Conservation (phyloP, 92 coral and sea anemone genomes). For the Palythoa grandis region DNA sequence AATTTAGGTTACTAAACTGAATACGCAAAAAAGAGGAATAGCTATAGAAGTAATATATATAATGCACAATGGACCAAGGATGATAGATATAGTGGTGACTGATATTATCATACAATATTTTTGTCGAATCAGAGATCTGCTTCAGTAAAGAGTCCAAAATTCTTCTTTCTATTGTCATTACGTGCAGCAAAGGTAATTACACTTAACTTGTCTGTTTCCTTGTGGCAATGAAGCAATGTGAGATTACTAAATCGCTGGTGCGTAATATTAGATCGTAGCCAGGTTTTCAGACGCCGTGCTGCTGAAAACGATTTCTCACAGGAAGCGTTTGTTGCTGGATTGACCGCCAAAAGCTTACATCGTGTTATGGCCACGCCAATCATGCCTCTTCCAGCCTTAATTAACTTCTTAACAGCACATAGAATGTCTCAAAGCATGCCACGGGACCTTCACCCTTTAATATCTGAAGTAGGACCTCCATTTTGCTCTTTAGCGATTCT, state of each 20-base stretch:
- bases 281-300: constrained; percentile 58
- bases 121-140: neutral
- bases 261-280: constrained; percentile 49
- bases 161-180: constrained; percentile 15
- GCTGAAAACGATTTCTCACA: constrained; percentile 50
- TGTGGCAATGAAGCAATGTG: constrained; percentile 42
- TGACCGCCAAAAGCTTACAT: constrained; percentile 47
- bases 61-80: no score
- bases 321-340: constrained; percentile 50
- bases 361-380: constrained; percentile 23
- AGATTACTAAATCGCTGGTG: constrained; percentile 31
- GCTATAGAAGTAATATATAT: no score
- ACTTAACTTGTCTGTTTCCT: constrained; percentile 45
- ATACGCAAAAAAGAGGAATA: no score
- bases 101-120: no score
- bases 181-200: constrained; percentile 7
- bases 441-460: constrained; percentile 20
- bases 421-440: constrained; percentile 42
- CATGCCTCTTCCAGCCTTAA: constrained; percentile 6
- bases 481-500: neutral
- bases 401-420: constrained; percentile 22
- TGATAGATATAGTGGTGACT: no score
- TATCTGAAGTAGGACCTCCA: constrained; percentile 29
- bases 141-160: constrained; percentile 9
- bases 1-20: no score